Base-by-base conservation (phyloP, 2,888 invertebrate species). In the Tridacna gigas region DNA sequence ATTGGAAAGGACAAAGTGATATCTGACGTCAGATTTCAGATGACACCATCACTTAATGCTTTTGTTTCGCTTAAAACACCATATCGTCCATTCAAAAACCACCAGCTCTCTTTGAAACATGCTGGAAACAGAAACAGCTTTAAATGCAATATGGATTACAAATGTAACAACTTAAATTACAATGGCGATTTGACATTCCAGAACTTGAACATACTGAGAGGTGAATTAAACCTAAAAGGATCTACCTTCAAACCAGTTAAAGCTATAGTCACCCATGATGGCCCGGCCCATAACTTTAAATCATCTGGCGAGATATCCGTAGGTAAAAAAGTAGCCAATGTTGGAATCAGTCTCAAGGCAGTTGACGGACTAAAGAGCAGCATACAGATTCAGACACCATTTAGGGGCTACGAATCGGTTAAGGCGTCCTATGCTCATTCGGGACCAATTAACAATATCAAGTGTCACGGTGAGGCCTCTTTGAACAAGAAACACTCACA, bases 61-160 rank as follows among this genome's bases (percentile, higher is more conserved):
- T 20, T 73, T 20, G 77, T 77, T 37, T 73, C 77, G 22, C 22
- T 82, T 12, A 82, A 77, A 51, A 80, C 82, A 18, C 85, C 85
- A 18, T 77, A 80, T 45, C 48, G 74, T 15, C 67, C n/a, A 11
- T 60, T 85, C 15, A 82, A 82, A 47, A 85, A 82, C 65, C 85
- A 85, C 18, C 82, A 85, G 37, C 48, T 85, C n/a, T 80, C 85
- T 26, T 25, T 85, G 18, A 82, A 82, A 48, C 84, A 84, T 66
- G 80, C 80, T 12, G 84, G 84, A 25, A 74, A 45, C 25, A 22
- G 22, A 7, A 80, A 82, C 60, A 80, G 77, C 48, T 85, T 85
- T 65, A 85, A 85, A 51, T 82, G 80, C 48, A 85, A 85, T 51
- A 77, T 85, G 82, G 74, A 80, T 22, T 85, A 85, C 65, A 85